Evolutionary conservation across 1,140 invertebrate species (phyloP).

Genomic region (Propsilocerus akamusi): DNA sequence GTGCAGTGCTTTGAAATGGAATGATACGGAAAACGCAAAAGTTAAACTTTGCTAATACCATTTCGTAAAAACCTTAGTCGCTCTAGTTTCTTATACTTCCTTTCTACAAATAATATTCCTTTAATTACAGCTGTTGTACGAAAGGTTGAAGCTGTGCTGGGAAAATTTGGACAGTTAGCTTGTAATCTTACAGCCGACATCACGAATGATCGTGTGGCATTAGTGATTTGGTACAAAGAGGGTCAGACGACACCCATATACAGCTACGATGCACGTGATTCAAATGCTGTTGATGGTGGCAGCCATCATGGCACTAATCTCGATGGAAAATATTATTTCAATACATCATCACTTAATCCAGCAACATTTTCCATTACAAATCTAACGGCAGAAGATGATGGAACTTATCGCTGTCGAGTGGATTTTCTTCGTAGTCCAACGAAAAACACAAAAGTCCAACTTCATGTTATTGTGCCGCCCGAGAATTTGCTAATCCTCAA

Average conservation of each 20-base stretch:
- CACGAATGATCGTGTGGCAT: slow-evolving; percentile 38
- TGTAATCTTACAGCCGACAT: slow-evolving; percentile 44
- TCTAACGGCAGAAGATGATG: slow-evolving; percentile 39
- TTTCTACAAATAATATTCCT: too few species aligned
- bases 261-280: slow-evolving; percentile 30
- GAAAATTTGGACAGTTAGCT: slow-evolving; percentile 39
- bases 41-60: too few species aligned
- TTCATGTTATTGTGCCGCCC: slow-evolving; percentile 54
- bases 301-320: slow-evolving; percentile 1
- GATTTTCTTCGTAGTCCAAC: slow-evolving; percentile 54
- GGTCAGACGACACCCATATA: slow-evolving; percentile 41
- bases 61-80: too few species aligned
- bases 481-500: slow-evolving; percentile 42
- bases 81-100: too few species aligned
- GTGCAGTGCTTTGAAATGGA: too few species aligned
- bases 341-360: slow-evolving; percentile 33
- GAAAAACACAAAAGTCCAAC: slow-evolving; percentile 45
- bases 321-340: slow-evolving; percentile 39
- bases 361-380: slow-evolving; percentile 39
- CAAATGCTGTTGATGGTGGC: slow-evolving; percentile 1
- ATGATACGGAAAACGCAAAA: too few species aligned
- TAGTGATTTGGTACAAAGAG: slow-evolving; percentile 57
- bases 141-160: slow-evolving; percentile 33
- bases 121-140: background rate
- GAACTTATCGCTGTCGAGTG: slow-evolving; percentile 48